Evolutionary conservation across 1,140 invertebrate species (phyloP).

Genomic region (Halotydeus destructor): DNA sequence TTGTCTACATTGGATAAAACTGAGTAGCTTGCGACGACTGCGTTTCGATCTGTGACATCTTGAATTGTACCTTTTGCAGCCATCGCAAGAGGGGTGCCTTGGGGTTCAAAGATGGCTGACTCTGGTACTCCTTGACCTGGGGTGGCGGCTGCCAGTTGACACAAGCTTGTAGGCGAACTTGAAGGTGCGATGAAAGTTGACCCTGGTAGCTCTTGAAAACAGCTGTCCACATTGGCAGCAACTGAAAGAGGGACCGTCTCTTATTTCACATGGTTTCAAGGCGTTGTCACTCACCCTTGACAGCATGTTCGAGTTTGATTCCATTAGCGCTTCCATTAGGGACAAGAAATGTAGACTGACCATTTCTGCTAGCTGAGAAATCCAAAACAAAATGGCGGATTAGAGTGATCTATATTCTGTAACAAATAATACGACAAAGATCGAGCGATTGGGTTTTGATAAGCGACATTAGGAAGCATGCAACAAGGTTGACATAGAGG

Average conservation of each 20-base stretch:
- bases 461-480: conserved; percentile 1
- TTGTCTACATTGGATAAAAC: conserved; percentile 51
- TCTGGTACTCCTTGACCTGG: conserved; percentile 21
- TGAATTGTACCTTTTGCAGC: conserved; percentile 82
- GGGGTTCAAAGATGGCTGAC: conserved; percentile 22
- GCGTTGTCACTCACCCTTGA: conserved; percentile 40
- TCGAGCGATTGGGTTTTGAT: too few species aligned
- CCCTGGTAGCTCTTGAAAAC: conserved; percentile 16
- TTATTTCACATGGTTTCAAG: neutral
- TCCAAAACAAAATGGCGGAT: too few species aligned
- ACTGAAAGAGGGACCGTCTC: conserved; percentile 20
- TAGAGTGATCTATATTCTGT: too few species aligned
- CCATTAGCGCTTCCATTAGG: conserved; percentile 79
- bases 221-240: conserved; percentile 46
- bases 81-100: conserved; percentile 43
- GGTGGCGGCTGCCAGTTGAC: conserved; percentile 40
- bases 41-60: conserved; percentile 91
- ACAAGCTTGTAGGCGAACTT: conserved; percentile 68
- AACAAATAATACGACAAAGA: too few species aligned
- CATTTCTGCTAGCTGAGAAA: conserved; percentile 69
- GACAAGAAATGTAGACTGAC: conserved; percentile 91
- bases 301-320: conserved; percentile 80
- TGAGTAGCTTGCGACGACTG: conserved; percentile 78
- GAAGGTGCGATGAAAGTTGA: conserved; percentile 68
- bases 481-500: neutral